Percentiles rank a stretch among this genome's conserved stretches.
These are phyloP conservation scores for Paradisaea rubra DNA, from an alignment of 2,113 vertebrate species.

Conservation along the genomic window DNA sequence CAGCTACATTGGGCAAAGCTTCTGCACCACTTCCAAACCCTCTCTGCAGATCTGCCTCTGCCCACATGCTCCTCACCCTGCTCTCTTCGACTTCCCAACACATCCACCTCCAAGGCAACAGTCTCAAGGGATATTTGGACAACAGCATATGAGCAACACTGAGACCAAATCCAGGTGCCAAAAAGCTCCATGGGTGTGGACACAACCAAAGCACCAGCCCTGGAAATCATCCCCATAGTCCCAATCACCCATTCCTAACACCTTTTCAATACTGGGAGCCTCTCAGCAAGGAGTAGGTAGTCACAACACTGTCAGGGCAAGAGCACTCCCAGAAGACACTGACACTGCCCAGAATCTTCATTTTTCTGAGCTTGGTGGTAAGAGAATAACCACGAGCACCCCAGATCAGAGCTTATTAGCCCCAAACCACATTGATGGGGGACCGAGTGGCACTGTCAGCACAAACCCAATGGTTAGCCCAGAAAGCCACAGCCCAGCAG, in stretches of 20 bases:
- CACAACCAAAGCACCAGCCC: neutral
- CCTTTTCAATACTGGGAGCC: neutral
- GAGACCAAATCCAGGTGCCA: neutral
- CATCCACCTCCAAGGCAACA: neutral
- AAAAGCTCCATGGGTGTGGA: neutral
- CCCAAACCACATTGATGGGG: neutral
- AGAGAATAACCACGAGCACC: fast-evolving
- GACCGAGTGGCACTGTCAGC: fast-evolving
- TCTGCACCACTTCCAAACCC: neutral
- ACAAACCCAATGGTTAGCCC: neutral
- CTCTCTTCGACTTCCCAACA: neutral
- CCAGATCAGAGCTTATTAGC: neutral
- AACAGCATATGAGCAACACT: fast-evolving
- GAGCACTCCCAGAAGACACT: neutral
- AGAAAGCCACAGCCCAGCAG: neutral
- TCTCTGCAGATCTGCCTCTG: neutral
- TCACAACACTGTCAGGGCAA: neutral
- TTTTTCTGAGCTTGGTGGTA: neutral
- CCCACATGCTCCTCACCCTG: neutral
- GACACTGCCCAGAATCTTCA: neutral
- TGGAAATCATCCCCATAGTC: neutral
- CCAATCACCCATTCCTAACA: neutral
- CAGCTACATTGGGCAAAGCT: fast-evolving
- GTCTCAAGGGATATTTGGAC: neutral
- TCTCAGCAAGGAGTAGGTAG: neutral